Conservation (phyloP, 2,888 invertebrate genomes). For the Lottia scabra region DNA sequence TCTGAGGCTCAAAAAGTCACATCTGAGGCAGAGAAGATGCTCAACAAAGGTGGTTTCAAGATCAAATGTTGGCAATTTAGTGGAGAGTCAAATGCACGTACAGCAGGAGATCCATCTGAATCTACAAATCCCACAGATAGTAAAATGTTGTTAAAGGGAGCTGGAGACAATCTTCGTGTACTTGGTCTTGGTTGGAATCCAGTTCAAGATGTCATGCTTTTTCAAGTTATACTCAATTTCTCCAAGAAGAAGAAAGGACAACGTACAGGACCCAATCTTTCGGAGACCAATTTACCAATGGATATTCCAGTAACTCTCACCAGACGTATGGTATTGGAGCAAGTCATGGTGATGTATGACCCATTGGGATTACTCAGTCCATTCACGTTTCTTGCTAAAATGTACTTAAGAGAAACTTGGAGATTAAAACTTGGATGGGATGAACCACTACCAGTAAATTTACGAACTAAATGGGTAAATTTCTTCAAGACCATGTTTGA, state of each 20-base stretch:
- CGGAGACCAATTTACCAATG: not conserved
- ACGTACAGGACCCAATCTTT: not conserved
- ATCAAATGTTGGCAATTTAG: not conserved
- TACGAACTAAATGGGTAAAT: not conserved
- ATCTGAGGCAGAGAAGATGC: slow-evolving; percentile 7
- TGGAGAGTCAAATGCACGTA: not conserved
- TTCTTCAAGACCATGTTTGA: slow-evolving; percentile 14
- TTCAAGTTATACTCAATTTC: slow-evolving; percentile 10
- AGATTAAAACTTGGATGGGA: slow-evolving; percentile 11
- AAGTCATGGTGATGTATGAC: slow-evolving; percentile 9
- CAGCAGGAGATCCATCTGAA: too few relatives aligned
- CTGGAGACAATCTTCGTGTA: not conserved
- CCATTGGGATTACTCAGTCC: slow-evolving; percentile 6
- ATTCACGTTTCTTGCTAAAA: slow-evolving; percentile 10
- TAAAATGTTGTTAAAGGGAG: not conserved
- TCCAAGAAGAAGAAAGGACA: slow-evolving; percentile 8
- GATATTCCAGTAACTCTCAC: not conserved
- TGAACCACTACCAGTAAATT: slow-evolving; percentile 5
- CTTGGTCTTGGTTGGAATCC: not conserved
- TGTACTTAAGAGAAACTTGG: slow-evolving; percentile 17
- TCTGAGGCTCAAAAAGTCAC: not conserved
- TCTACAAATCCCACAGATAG: not conserved
- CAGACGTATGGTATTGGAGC: not conserved
- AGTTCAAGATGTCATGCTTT: slow-evolving; percentile 5
- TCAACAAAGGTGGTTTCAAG: slow-evolving; percentile 7